These are phyloP conservation scores for Bellardia pandia DNA, from an alignment of 2,888 invertebrate genomes.

Conservation along the genomic window DNA sequence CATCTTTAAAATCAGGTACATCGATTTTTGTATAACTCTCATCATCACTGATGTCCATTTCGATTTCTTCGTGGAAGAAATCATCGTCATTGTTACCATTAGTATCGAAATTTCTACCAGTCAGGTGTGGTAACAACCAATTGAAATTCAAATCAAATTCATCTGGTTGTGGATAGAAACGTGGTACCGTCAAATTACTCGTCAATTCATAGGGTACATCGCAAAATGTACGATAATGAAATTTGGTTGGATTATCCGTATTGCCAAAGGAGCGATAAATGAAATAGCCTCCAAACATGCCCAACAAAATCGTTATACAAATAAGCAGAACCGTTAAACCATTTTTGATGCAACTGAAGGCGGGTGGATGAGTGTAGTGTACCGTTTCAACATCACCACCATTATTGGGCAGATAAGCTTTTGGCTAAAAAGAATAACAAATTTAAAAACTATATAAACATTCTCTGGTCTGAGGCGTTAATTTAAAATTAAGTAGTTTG, in stretches of 20 bases:
- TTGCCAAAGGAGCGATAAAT: conserved; percentile 90
- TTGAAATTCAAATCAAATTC: conserved; percentile 80
- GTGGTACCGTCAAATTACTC: conserved; percentile 78
- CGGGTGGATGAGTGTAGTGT: conserved; percentile 84
- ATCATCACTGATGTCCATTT: conserved; percentile 88
- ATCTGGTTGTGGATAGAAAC: conserved; percentile 80
- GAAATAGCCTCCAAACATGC: conserved; percentile 89
- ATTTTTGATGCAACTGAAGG: conserved; percentile 87
- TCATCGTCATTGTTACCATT: conserved; percentile 79
- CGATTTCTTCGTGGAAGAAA: conserved; percentile 91
- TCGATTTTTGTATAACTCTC: conserved; percentile 93
- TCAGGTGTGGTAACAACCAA: conserved; percentile 76
- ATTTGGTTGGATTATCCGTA: conserved; percentile 84
- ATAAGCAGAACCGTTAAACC: conserved; percentile 89
- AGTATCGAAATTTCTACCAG: conserved; percentile 62
- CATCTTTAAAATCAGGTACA: conserved; percentile 93
- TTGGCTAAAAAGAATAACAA: conserved; percentile 34
- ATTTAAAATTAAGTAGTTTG: no score
- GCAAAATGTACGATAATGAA: conserved; percentile 83
- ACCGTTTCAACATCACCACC: conserved; percentile 83
- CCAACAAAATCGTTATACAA: conserved; percentile 89
- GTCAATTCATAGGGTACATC: conserved; percentile 82
- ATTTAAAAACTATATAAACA: background rate
- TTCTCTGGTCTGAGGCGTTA: no score
- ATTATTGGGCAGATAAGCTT: conserved; percentile 62